A percentile compares a stretch with the other conserved stretches of the same genome.
Evolutionary conservation across 2,888 invertebrate species (phyloP).

Genomic region (Caenorhabditis sp.): DNA sequence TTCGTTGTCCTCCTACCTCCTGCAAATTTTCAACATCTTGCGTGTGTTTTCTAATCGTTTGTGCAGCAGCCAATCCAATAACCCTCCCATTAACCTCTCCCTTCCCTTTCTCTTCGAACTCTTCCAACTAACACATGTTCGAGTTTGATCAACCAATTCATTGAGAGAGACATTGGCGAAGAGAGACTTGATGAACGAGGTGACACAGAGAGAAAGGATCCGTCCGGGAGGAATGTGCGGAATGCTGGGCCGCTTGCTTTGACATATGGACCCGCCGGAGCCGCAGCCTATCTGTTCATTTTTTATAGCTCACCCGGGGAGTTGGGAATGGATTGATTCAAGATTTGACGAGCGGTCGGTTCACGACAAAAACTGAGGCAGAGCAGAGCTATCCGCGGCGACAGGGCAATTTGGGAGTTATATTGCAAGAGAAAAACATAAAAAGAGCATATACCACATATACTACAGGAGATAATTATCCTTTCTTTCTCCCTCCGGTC

Average conservation of each 20-base stretch:
- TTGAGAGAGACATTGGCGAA: background rate
- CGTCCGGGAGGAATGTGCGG: constrained; percentile 66
- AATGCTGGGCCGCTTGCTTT: constrained; percentile 46
- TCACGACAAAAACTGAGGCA: background rate
- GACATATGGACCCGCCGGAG: constrained; percentile 43
- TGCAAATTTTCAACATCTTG: constrained; percentile 1
- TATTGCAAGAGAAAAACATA: constrained; percentile 23
- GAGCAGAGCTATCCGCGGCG: background rate
- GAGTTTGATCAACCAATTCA: constrained; percentile 45
- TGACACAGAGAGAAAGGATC: constrained; percentile 47
- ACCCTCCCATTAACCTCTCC: constrained; percentile 13
- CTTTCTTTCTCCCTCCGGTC: background rate
- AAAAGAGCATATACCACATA: constrained; percentile 22
- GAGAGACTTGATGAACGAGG: constrained; percentile 56
- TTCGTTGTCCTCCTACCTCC: no score
- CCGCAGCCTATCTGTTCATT: constrained; percentile 36
- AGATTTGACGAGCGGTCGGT: constrained; percentile 1
- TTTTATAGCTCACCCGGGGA: constrained; percentile 23
- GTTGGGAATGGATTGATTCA: background rate
- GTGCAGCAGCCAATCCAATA: constrained; percentile 1
- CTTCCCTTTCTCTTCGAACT: background rate
- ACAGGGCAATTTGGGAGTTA: no score
- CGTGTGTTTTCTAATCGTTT: constrained; percentile 12
- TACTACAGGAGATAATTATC: constrained; percentile 29
- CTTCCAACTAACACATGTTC: constrained; percentile 54